These are phyloP conservation scores for Lordiphosa mommai DNA, from an alignment of 1,140 invertebrate genomes.

Conservation along the genomic window DNA sequence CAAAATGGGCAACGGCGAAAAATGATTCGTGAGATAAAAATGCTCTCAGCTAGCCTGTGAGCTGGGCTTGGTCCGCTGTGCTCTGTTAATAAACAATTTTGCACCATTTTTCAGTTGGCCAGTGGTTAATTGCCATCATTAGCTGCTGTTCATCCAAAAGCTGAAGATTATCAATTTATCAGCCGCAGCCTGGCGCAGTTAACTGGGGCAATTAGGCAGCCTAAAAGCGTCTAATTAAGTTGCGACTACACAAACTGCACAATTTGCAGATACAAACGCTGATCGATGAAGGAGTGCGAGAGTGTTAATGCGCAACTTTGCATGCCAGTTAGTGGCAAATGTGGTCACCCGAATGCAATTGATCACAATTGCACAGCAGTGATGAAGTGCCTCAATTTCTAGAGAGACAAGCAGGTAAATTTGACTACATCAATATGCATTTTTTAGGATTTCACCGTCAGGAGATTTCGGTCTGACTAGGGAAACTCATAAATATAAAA, in stretches of 20 bases:
- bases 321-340: too few relatives aligned
- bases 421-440: too few relatives aligned
- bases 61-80: conserved; percentile 26
- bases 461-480: too few relatives aligned
- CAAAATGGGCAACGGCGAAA: conserved; percentile 64
- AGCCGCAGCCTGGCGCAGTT: conserved; percentile 18
- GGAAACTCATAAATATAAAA: too few relatives aligned
- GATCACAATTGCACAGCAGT: too few relatives aligned
- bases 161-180: conserved; percentile 70
- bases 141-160: conserved; percentile 68
- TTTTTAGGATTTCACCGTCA: too few relatives aligned
- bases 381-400: too few relatives aligned
- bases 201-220: conserved; percentile 58
- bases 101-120: conserved; percentile 59
- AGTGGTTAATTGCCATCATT: conserved; percentile 67
- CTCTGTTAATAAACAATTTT: conserved; percentile 74
- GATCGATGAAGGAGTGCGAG: conserved; percentile 42
- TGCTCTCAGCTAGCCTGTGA: conserved; percentile 12
- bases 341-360: too few relatives aligned
- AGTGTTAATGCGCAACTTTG: too few relatives aligned
- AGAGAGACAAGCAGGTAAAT: too few relatives aligned
- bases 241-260: conserved; percentile 36
- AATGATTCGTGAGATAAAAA: conserved; percentile 70
- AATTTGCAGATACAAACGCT: conserved; percentile 47
- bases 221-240: conserved; percentile 76